Percentiles rank a stretch among this genome's conserved stretches.
Evolutionary conservation across 2,113 vertebrate species (phyloP).

Genomic region (Orycteropus afer): DNA sequence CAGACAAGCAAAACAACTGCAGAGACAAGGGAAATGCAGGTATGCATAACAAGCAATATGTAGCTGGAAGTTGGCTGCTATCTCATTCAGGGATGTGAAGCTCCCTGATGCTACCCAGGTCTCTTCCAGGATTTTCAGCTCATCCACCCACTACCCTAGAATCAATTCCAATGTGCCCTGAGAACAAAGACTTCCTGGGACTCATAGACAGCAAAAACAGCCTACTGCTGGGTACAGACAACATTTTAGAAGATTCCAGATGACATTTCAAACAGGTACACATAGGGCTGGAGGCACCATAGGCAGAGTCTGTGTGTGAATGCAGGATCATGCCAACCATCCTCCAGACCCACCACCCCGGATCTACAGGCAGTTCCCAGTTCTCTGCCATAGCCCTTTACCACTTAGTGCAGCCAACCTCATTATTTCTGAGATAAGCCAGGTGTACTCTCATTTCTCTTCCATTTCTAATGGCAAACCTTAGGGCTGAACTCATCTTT

Average conservation of each 20-base stretch:
- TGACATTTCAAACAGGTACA: background rate
- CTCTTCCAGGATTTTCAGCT: background rate
- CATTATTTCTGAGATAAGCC: background rate
- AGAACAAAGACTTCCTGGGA: background rate
- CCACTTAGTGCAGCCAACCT: background rate
- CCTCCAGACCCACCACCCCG: background rate
- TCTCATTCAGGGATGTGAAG: background rate
- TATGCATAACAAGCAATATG: background rate
- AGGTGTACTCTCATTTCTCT: background rate
- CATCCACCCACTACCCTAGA: background rate
- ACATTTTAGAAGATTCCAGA: background rate
- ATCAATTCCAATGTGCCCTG: background rate
- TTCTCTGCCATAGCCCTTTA: background rate
- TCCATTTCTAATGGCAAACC: background rate
- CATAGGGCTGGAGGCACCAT: background rate
- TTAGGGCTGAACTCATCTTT: background rate
- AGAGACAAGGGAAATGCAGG: background rate
- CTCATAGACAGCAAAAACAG: background rate
- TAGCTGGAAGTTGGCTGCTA: background rate
- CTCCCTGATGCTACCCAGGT: background rate
- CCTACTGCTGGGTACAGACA: background rate
- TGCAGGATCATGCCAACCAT: background rate
- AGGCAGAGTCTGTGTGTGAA: background rate
- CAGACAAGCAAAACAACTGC: background rate
- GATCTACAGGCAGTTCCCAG: accelerated